Base-by-base conservation (phyloP, 2,888 invertebrate species). In the Cosmia pyralina region DNA sequence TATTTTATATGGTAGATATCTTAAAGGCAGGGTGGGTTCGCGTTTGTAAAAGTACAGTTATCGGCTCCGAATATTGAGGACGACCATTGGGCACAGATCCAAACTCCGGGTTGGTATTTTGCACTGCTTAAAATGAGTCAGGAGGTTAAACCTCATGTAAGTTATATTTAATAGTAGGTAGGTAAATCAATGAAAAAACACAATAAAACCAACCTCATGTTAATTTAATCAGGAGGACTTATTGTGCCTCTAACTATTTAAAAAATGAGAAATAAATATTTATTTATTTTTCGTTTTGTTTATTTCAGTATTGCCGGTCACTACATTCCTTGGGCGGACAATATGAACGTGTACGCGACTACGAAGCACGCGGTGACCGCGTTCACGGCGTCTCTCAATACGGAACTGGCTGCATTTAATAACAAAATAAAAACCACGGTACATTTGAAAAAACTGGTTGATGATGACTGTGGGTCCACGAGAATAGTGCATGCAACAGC, bases 361-460 rank as follows among this genome's bases (percentile, higher is more conserved):
- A 96, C 96, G 44, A 97, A 97, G 89, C 93, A 95, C 89, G 97
- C 96, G 4, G 94, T 97, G 34, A 95, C 95, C 1, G 96, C 96
- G 0, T 91, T 97, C 74, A 95, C 96, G 0, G 92, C 95, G 62
- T 94, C 97, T 0, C 91, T 97, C 2, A 88, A 96, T 19, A 91
- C 91, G 69, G 97, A 97, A 86, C 90, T 97, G 15, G 94, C 95
- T 0, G 90, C 90, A 7, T 89, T 88, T 77, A 90, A 93, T 34
- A 94, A 93, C 72, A 90, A 89, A 60, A 96, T 96, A 65, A 95
- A 95, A 89, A 91, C 94, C 8, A 94, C 96, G 78, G 75, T 75
- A 38, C 38, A 38, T 22, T 41, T 13, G 3, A 19, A 15, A 15
- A 28, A 28, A 48, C 8, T 28, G 15, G 38, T 46, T 28, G 11